Percentiles rank a stretch among this genome's conserved stretches.
Evolutionary conservation across 2,113 vertebrate species (phyloP).

Genomic region (Miniopterus natalensis): DNA sequence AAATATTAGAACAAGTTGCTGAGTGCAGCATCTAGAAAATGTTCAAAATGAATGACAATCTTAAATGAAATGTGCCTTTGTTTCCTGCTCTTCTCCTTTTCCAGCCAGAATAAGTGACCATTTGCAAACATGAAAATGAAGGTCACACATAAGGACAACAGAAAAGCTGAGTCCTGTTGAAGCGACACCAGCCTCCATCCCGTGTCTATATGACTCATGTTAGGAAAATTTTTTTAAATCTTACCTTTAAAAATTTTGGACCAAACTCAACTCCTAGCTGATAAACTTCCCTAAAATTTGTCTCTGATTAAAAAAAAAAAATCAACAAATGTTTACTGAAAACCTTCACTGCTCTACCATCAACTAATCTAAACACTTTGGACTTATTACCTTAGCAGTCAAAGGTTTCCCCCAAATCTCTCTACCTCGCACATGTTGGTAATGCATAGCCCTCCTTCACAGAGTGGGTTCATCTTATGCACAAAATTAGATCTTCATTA

Average conservation of each 20-base stretch:
- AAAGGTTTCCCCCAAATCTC: background rate
- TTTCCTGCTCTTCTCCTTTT: background rate
- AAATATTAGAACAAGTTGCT: background rate
- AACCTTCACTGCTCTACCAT: background rate
- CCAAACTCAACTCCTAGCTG: background rate
- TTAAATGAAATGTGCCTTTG: background rate
- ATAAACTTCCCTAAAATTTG: background rate
- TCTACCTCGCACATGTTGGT: background rate
- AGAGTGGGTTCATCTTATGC: background rate
- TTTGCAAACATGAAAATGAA: background rate
- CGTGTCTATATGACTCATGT: background rate
- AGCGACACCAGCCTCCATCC: accelerated
- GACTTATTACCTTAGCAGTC: background rate
- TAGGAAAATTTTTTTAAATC: background rate
- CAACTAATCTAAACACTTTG: background rate
- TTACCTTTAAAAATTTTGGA: background rate
- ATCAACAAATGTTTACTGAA: background rate
- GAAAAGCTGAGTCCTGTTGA: background rate
- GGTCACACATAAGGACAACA: background rate
- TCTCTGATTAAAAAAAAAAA: background rate
- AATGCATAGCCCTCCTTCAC: background rate
- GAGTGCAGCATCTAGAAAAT: background rate
- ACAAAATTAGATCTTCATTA: background rate
- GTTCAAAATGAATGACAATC: background rate
- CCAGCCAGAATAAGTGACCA: background rate